A percentile compares a stretch with the other conserved stretches of the same genome.
Evolutionary conservation across 2,797 vertebrate species (phyloP).

Genomic region (Silurus lanzhouensis): DNA sequence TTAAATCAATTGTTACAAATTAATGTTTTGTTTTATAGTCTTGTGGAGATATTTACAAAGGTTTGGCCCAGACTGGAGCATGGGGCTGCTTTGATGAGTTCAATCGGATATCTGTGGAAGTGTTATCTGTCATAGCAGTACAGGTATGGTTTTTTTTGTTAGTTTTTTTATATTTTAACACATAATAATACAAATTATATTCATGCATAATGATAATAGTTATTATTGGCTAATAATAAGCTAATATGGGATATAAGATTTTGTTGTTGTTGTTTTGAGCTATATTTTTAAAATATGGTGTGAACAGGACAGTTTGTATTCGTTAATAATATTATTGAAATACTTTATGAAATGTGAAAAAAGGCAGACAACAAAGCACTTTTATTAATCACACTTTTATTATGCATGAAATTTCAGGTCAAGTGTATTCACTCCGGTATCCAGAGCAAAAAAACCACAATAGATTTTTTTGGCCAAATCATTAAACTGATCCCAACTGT

Average conservation of each 20-base stretch:
- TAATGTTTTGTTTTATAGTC: slow-evolving; percentile 71
- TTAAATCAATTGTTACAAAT: neutral
- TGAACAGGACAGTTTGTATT: too few relatives aligned
- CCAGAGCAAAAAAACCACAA: neutral
- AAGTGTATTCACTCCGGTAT: neutral
- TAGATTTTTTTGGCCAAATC: slow-evolving; percentile 44
- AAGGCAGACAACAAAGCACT: too few relatives aligned
- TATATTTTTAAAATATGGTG: too few relatives aligned
- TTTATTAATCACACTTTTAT: neutral
- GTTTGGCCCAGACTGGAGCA: slow-evolving; percentile 91
- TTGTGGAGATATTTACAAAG: slow-evolving; percentile 97
- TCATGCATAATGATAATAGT: too few relatives aligned
- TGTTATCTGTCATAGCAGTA: slow-evolving; percentile 93
- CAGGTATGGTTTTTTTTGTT: slow-evolving; percentile 79
- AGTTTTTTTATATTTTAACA: neutral
- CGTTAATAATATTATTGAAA: too few relatives aligned
- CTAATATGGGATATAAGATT: too few relatives aligned
- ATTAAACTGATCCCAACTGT: slow-evolving; percentile 69
- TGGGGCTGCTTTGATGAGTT: slow-evolving; percentile 99
- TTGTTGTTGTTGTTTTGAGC: too few relatives aligned
- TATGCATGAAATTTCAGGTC: neutral
- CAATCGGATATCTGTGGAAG: slow-evolving; percentile 95
- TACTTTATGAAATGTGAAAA: too few relatives aligned
- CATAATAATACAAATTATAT: neutral
- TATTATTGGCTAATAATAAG: too few relatives aligned